Conservation (phyloP, 2,113 vertebrate genomes). For the Electrona antarctica region DNA sequence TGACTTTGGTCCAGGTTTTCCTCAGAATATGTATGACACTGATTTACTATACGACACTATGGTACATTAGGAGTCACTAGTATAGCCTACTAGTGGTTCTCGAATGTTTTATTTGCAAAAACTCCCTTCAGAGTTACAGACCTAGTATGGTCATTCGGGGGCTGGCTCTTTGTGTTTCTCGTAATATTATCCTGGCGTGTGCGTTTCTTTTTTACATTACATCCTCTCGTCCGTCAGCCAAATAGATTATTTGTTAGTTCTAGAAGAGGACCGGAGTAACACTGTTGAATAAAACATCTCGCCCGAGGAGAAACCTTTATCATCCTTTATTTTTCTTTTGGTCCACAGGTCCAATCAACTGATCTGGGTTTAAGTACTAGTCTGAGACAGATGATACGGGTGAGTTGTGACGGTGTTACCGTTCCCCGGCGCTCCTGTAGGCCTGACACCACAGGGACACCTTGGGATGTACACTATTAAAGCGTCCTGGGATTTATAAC, state of each 20-base stretch:
- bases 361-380: conserved; percentile 34
- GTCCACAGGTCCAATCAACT: conserved; percentile 31
- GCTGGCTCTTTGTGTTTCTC: no score
- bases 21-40: no score
- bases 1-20: no score
- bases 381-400: conserved; percentile 25
- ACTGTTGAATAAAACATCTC: conserved; percentile 56
- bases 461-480: conserved; percentile 66
- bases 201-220: conserved; percentile 47
- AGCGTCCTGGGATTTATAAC: conserved; percentile 64
- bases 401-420: conserved; percentile 38
- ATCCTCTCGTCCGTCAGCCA: conserved; percentile 38
- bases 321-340: neutral
- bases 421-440: conserved; percentile 18
- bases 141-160: no score
- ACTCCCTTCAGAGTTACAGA: no score
- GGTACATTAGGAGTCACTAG: no score
- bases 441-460: conserved; percentile 53
- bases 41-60: no score
- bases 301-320: conserved; percentile 4
- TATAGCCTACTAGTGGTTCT: no score
- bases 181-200: no score
- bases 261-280: conserved; percentile 27
- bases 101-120: no score
- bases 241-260: conserved; percentile 1